These are phyloP conservation scores for Lithodes maja DNA, from an alignment of 2,888 invertebrate genomes.

Conservation along the genomic window DNA sequence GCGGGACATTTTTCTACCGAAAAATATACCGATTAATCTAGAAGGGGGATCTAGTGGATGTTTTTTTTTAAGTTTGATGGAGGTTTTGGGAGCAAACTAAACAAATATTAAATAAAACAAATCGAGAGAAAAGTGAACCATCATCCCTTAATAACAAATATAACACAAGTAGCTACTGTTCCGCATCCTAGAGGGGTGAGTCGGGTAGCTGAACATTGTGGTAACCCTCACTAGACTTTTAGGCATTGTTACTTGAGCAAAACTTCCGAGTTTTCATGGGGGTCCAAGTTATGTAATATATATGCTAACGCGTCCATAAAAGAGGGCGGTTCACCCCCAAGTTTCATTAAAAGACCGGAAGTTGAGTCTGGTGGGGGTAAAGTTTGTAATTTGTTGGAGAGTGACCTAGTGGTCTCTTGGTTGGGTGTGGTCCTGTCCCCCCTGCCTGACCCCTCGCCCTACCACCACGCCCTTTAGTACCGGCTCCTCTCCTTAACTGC, in stretches of 20 bases:
- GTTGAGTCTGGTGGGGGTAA: not conserved
- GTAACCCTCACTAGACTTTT: not conserved
- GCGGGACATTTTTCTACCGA: no score
- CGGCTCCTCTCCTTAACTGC: no score
- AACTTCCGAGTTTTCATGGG: conserved; percentile 1
- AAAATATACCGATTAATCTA: no score
- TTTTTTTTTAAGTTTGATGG: no score
- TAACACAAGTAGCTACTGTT: no score
- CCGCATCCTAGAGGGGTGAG: no score
- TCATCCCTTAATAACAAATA: no score
- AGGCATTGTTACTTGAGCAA: not conserved
- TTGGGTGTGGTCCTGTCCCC: not conserved
- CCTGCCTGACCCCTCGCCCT: not conserved
- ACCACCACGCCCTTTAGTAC: no score
- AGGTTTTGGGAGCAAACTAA: no score
- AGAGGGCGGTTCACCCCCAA: not conserved
- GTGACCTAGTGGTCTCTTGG: not conserved
- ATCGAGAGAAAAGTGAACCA: no score
- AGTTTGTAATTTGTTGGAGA: not conserved
- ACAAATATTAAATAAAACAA: no score
- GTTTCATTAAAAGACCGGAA: not conserved
- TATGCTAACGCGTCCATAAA: conserved; percentile 26
- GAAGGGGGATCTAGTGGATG: no score
- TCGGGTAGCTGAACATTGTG: not conserved
- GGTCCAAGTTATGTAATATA: conserved; percentile 9